These are phyloP conservation scores for Sphenopsis melanotis DNA, from an alignment of 2,797 vertebrate genomes.

Conservation along the genomic window DNA sequence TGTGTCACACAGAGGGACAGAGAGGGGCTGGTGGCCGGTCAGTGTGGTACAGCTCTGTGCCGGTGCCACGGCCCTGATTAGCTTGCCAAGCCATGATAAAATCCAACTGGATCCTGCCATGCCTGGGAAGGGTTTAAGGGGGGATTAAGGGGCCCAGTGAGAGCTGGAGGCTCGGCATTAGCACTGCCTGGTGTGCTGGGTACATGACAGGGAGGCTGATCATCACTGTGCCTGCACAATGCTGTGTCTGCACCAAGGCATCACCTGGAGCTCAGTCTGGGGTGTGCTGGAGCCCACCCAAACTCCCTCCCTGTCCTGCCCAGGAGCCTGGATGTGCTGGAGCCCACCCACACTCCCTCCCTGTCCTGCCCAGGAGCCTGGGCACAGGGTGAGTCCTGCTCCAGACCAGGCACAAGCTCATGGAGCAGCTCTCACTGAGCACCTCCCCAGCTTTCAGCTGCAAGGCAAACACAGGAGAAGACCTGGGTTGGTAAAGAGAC, in stretches of 20 bases:
- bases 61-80: rapidly evolving
- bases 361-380: not conserved
- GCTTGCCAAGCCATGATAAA: not conserved
- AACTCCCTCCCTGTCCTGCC: not conserved
- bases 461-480: not conserved
- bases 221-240: rapidly evolving
- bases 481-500: not conserved
- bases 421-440: not conserved
- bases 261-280: not conserved
- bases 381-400: not conserved
- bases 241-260: rapidly evolving
- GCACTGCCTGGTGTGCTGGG: not conserved
- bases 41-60: rapidly evolving
- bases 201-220: not conserved
- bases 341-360: not conserved
- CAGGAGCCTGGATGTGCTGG: not conserved
- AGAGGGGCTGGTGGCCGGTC: not conserved
- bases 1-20: not conserved
- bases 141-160: constrained; percentile 1
- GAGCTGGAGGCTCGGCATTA: not conserved
- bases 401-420: not conserved
- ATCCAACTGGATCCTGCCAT: constrained; percentile 4
- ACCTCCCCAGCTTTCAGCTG: not conserved
- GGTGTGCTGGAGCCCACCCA: not conserved
- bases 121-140: not conserved